These are phyloP conservation scores for Pogonocherus hispidulus DNA, from an alignment of 2,888 invertebrate species.

Conservation along the genomic window DNA sequence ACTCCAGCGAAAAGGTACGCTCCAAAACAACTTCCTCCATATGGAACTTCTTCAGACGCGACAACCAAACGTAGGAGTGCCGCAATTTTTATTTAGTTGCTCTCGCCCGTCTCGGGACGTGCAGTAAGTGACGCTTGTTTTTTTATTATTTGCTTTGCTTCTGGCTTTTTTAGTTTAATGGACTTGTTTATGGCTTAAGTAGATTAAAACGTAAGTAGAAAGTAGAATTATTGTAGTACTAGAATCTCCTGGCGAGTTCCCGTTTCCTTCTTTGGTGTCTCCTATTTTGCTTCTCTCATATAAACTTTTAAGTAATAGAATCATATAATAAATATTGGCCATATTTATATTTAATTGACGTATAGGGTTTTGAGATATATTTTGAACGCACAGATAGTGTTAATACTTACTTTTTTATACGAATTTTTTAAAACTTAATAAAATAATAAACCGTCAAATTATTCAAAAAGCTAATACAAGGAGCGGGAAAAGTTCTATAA, in stretches of 20 bases:
- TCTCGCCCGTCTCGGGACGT: slow-evolving; percentile 60
- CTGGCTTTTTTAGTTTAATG: slow-evolving; percentile 48
- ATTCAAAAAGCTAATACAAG: too few relatives aligned
- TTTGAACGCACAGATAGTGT: too few relatives aligned
- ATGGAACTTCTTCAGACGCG: slow-evolving; percentile 78
- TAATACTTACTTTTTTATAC: too few relatives aligned
- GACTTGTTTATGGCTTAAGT: slow-evolving; percentile 36
- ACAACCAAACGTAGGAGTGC: slow-evolving; percentile 69
- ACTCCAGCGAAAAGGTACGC: slow-evolving; percentile 76
- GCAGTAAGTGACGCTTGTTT: slow-evolving; percentile 68
- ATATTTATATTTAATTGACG: too few relatives aligned
- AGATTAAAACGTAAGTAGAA: slow-evolving; percentile 37
- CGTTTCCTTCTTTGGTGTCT: slow-evolving; percentile 2
- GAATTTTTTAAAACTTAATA: too few relatives aligned
- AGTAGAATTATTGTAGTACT: slow-evolving; percentile 33
- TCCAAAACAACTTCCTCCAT: slow-evolving; percentile 74
- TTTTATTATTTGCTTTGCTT: slow-evolving; percentile 62
- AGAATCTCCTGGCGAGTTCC: slow-evolving; percentile 1
- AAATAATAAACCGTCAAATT: too few relatives aligned
- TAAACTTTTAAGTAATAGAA: too few relatives aligned
- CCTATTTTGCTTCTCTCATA: too few relatives aligned
- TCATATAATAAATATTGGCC: too few relatives aligned
- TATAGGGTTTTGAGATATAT: too few relatives aligned
- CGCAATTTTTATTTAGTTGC: slow-evolving; percentile 63
- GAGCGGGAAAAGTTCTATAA: too few relatives aligned